Conservation (phyloP, 2,888 invertebrate species). For the Leucoma salicis region DNA sequence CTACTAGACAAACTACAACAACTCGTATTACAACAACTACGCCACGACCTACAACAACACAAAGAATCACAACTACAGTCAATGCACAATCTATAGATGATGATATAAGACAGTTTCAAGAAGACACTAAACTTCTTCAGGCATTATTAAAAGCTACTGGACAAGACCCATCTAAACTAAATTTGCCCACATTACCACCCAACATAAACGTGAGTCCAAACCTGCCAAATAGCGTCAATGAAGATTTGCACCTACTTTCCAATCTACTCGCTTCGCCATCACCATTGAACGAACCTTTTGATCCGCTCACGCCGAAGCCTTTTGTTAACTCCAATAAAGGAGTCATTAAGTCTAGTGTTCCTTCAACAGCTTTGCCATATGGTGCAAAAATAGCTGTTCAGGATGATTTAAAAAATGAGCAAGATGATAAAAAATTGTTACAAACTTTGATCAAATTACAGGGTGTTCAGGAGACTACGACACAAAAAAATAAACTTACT, state of each 20-base stretch:
- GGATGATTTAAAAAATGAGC: constrained; percentile 61
- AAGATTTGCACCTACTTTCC: constrained; percentile 59
- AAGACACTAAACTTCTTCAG: constrained; percentile 73
- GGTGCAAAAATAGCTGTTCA: constrained; percentile 68
- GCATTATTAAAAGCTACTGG: constrained; percentile 73
- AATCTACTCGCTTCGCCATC: constrained; percentile 65
- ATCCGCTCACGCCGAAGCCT: constrained; percentile 55
- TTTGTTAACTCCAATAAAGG: constrained; percentile 36
- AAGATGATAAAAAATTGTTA: constrained; percentile 71
- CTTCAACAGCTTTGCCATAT: constrained; percentile 53
- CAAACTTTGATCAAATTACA: constrained; percentile 76
- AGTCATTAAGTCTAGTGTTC: constrained; percentile 38
- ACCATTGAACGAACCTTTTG: constrained; percentile 62
- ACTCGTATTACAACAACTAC: constrained; percentile 49
- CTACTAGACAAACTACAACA: constrained; percentile 37
- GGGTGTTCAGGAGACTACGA: constrained; percentile 70
- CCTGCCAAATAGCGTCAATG: constrained; percentile 39
- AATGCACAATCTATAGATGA: constrained; percentile 63
- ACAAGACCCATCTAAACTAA: constrained; percentile 72
- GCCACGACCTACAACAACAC: constrained; percentile 46
- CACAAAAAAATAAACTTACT: constrained; percentile 63
- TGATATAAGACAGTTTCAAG: constrained; percentile 74
- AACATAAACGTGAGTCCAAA: constrained; percentile 61
- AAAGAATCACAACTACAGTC: constrained; percentile 38
- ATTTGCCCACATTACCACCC: constrained; percentile 62